Evolutionary conservation across 2,888 invertebrate species (phyloP).

Genomic region (Euplagia quadripunctaria): DNA sequence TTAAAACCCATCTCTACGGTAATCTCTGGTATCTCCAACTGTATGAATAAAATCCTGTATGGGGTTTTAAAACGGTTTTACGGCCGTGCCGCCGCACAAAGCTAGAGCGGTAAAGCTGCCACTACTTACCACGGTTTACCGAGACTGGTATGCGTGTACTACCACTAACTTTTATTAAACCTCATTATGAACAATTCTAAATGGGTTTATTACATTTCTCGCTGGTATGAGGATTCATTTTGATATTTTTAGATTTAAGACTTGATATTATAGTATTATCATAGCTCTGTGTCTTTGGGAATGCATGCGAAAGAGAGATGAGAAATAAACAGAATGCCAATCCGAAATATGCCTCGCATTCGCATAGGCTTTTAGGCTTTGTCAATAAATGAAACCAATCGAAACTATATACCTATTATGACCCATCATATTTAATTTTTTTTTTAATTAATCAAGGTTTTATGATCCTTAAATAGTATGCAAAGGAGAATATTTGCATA

Average conservation of each 20-base stretch:
- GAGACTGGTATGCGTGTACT: constrained; percentile 33
- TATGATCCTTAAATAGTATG: no score
- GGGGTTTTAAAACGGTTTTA: constrained; percentile 48
- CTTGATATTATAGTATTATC: constrained; percentile 17
- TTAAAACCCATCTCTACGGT: constrained; percentile 11
- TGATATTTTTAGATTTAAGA: constrained; percentile 28
- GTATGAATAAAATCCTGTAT: constrained; percentile 38
- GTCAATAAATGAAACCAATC: no score
- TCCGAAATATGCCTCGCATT: no score
- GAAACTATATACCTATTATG: no score
- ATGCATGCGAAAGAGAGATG: background rate
- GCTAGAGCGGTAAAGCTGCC: constrained; percentile 38
- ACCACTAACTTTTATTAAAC: constrained; percentile 44
- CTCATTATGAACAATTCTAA: constrained; percentile 36
- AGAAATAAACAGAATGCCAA: background rate
- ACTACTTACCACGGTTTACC: constrained; percentile 30
- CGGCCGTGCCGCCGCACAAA: constrained; percentile 38
- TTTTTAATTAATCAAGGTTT: no score
- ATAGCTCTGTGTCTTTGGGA: background rate
- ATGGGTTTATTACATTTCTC: constrained; percentile 37
- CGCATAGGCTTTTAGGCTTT: no score
- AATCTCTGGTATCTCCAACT: constrained; percentile 33
- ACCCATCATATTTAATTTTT: no score
- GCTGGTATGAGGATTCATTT: constrained; percentile 24
- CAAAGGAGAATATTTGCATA: no score